phyloP scores from a whole-genome alignment of 2,113 vertebrate genomes.

The Pteruthius melanotis region DNA sequence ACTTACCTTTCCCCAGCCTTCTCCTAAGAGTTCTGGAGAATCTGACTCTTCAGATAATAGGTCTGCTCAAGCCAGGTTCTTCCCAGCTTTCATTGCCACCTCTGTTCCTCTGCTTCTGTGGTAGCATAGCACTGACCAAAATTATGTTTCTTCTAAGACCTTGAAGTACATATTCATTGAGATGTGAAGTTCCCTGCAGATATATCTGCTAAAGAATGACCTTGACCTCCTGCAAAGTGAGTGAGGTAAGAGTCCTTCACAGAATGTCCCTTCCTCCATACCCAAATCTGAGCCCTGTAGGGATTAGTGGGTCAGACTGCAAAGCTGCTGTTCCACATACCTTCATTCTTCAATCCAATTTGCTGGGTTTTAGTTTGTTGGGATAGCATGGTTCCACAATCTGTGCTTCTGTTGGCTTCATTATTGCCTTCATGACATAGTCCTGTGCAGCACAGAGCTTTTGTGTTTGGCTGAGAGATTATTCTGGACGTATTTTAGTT shows the following conservation, averaged over 20 bases:
- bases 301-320: background rate
- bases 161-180: background rate
- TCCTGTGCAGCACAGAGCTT: background rate
- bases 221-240: background rate
- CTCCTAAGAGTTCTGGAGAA: background rate
- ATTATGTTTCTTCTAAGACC: background rate
- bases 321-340: background rate
- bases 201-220: background rate
- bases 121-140: background rate
- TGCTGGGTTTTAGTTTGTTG: background rate
- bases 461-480: background rate
- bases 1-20: background rate
- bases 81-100: accelerated
- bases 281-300: background rate
- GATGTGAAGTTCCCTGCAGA: background rate
- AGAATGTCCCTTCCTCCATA: background rate
- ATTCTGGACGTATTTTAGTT: background rate
- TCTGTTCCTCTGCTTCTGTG: background rate
- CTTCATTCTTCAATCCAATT: background rate
- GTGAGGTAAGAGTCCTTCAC: background rate
- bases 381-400: background rate
- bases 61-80: background rate
- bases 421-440: background rate
- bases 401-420: background rate
- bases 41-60: background rate